Evolutionary conservation across 2,797 vertebrate genomes (phyloP).

Genomic region (Sphenopsis melanotis): DNA sequence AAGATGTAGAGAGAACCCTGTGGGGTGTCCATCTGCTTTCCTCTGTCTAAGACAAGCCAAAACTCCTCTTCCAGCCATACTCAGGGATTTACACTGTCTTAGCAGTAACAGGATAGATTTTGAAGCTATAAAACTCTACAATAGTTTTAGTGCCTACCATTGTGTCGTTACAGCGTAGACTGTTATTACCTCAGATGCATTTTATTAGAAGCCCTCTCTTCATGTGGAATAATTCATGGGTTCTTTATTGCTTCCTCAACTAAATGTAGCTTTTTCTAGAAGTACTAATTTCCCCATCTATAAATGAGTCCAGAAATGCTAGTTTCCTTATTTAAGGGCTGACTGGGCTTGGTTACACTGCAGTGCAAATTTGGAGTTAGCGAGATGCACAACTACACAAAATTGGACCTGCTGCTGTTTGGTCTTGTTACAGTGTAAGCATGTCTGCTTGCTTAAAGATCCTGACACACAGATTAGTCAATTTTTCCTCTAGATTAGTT

Average conservation of each 20-base stretch:
- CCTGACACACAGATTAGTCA: not conserved
- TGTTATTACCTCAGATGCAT: not conserved
- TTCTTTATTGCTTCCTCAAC: not conserved
- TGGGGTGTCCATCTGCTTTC: not conserved
- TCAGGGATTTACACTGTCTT: not conserved
- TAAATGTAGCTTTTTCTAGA: not conserved
- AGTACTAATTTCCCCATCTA: not conserved
- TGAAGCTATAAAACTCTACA: not conserved
- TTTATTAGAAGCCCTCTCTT: not conserved
- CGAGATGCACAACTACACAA: not conserved
- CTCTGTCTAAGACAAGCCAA: not conserved
- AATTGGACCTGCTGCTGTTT: not conserved
- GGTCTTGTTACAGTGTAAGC: not conserved
- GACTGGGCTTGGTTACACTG: not conserved
- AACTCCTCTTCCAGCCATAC: not conserved
- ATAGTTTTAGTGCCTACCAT: not conserved
- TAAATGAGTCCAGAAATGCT: slow-evolving; percentile 6
- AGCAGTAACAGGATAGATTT: not conserved
- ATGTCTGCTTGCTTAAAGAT: not conserved
- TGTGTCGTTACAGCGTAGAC: not conserved
- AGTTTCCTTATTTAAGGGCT: slow-evolving; percentile 1
- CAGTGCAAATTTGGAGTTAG: not conserved
- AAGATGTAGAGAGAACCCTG: not conserved
- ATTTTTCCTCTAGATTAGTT: not conserved
- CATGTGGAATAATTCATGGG: not conserved